Evolutionary conservation across 1,140 invertebrate species (phyloP), one percentile per base, ranked within the genome.

Genomic region (Drosophila pruinosa): DNA sequence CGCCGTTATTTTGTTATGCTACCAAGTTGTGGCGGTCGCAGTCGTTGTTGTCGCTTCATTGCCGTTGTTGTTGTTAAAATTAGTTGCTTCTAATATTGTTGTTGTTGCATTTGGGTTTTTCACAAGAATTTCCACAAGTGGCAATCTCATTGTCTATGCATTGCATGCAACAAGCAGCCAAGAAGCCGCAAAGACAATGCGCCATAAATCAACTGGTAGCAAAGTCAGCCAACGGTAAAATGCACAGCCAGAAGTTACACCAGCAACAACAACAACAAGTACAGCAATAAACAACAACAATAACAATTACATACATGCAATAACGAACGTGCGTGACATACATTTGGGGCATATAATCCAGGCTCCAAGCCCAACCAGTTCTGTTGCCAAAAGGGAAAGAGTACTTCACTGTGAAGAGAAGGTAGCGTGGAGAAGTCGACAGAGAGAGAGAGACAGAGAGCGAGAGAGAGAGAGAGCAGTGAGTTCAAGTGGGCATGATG

Each of bases 81-180:
- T 69, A 70, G 64, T 59, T 22, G 57, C 45, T 26, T 56, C 54
- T 59, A 69, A 59, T 31, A 52, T 31, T 28, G 47, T 31, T 69
- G 26, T 45, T 34, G 22, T 19, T 57, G 52, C 41, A n/a, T 26
- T 38, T n/a, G n/a, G 24, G 28, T 15, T 70, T 73, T 73, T 73
- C 71, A 63, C 71, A 70, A 73, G 71, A 73, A 73, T 71, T 71
- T 71, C 68, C 68, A 71, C 31, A 57, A 43, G 57, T 19, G 38
- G 52, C 39, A 57, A 41, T 8, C 68, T 75, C 54, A 72, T 75
- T 71, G 48, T 34, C 17, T 48, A 75, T 75, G 72, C 56, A 52
- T 19, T 34, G 39, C 48, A 75, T 58, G 39, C 36, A 57, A 39
- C 17, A 12, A 34, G 31, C n/a, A 34, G 17, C 12, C 68, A 24